These are phyloP conservation scores for Astropecten irregularis DNA, from an alignment of 53 echinoderm and acorn worm genomes.

Conservation along the genomic window DNA sequence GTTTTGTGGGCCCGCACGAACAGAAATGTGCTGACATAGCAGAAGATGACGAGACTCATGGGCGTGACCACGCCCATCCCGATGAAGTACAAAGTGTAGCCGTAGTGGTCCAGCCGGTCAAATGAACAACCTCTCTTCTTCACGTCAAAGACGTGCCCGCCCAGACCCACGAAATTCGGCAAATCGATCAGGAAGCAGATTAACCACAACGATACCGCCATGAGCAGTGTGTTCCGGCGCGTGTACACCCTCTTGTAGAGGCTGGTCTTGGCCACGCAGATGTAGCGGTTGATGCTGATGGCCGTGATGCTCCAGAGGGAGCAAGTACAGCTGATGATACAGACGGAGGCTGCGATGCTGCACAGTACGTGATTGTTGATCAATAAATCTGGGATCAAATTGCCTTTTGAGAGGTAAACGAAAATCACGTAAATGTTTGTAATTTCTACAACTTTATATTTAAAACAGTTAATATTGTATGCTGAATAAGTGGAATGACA, in stretches of 20 bases:
- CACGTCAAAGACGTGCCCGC: conserved; percentile 62
- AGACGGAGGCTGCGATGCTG: conserved; percentile 59
- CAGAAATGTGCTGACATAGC: conserved; percentile 60
- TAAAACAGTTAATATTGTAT: too few species aligned
- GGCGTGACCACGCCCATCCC: conserved; percentile 65
- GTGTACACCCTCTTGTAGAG: conserved; percentile 63
- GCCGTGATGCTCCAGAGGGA: conserved; percentile 80
- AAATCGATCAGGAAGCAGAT: conserved; percentile 64
- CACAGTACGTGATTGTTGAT: conserved; percentile 30
- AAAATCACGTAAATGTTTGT: too few species aligned
- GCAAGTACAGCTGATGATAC: conserved; percentile 74
- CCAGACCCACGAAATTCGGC: conserved; percentile 67
- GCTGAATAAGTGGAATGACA: too few species aligned
- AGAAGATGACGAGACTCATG: conserved; percentile 54
- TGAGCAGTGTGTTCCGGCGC: conserved; percentile 56
- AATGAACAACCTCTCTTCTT: conserved; percentile 76
- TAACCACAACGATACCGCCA: conserved; percentile 60
- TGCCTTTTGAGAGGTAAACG: too few species aligned
- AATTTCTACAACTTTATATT: too few species aligned
- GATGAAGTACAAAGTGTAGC: conserved; percentile 70
- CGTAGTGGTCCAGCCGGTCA: conserved; percentile 56
- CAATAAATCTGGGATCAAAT: conserved; percentile 30
- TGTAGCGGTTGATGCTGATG: conserved; percentile 77
- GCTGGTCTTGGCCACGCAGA: conserved; percentile 50
- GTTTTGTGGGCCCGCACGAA: conserved; percentile 26